Evolutionary conservation across 2,888 invertebrate species (phyloP), one percentile per base, ranked within the genome.

Genomic region (Drosophila stalkeri): DNA sequence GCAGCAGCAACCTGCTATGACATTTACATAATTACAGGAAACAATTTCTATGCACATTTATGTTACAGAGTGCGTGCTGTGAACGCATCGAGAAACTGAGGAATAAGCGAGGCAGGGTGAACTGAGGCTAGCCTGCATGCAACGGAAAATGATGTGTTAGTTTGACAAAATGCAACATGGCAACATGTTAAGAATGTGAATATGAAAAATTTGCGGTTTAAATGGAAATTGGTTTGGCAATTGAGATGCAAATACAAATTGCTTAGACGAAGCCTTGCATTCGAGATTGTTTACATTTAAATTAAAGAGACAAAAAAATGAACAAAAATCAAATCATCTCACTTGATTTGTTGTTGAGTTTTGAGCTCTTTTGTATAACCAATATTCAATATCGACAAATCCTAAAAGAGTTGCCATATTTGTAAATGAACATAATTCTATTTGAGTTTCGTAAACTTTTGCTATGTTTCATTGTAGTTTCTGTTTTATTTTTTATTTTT

Each of bases 11-110:
- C 23, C 39, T 55, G 39, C 33, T 49, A 54, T 51, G 47, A 77
- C 72, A 89, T 86, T 89, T 86, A 56, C 82, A 89, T 89, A 86
- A 86, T 87, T 84, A 77, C 89, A 77, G 86, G 86, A 86, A 86
- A 84, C 90, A 87, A 84, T 89, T 89, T 81, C 47, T 74, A 72
- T 75, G 77, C 81, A 62, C 79, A 75, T 75, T 75, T 77, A 63
- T 63, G 74, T 44, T 65, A 31, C 52, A 63, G 69, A 65, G 80
- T 88, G 89, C 89, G 89, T 83, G 86, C 68, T 65, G 51, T 4
- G 39, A 67, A 69, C 46, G 55, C 63, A 62, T 54, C 47, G 44
- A 49, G 59, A 43, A 51, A 8, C 2, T 0, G 37, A 49, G 12
- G 47, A n/a, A 33, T 12, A 16, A 23, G 4, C 4, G 14, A 6